A percentile compares a stretch with the other conserved stretches of the same genome.
phyloP scores from a whole-genome alignment of 2,888 invertebrate species.

The Julus scanicus region DNA sequence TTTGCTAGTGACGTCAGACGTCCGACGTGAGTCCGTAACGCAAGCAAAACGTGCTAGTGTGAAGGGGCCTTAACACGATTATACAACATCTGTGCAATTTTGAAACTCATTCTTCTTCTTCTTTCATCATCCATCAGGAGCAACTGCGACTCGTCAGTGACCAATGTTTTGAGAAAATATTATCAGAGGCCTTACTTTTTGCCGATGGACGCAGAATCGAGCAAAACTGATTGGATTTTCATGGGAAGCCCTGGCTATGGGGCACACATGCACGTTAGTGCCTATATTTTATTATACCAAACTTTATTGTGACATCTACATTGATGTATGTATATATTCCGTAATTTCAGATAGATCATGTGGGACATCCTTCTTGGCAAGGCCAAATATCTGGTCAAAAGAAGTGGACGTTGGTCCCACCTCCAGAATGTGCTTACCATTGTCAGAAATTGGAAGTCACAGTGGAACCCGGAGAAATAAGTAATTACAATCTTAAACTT shows the following conservation, averaged over 20 bases:
- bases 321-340: not conserved
- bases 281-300: not conserved
- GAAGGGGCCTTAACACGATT: no score
- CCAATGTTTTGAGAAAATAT: slow-evolving; percentile 79
- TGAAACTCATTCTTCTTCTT: slow-evolving; percentile 51
- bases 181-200: slow-evolving; percentile 90
- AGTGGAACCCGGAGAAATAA: slow-evolving; percentile 88
- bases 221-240: slow-evolving; percentile 94
- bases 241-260: slow-evolving; percentile 96
- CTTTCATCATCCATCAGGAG: slow-evolving; percentile 74
- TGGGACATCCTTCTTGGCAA: slow-evolving; percentile 95
- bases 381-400: slow-evolving; percentile 92
- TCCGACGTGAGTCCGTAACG: no score
- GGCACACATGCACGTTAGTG: slow-evolving; percentile 89
- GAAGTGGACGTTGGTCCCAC: slow-evolving; percentile 89
- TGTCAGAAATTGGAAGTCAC: slow-evolving; percentile 77
- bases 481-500: slow-evolving; percentile 71
- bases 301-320: not conserved
- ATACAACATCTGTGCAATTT: not conserved
- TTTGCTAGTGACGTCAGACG: no score
- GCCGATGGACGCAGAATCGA: slow-evolving; percentile 85
- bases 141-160: slow-evolving; percentile 88
- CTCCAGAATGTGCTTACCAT: slow-evolving; percentile 87
- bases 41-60: no score
- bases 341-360: slow-evolving; percentile 85